Evolutionary conservation across 2,113 vertebrate species (phyloP), one percentile per base, ranked within the genome.

Genomic region (Cololabis saira): DNA sequence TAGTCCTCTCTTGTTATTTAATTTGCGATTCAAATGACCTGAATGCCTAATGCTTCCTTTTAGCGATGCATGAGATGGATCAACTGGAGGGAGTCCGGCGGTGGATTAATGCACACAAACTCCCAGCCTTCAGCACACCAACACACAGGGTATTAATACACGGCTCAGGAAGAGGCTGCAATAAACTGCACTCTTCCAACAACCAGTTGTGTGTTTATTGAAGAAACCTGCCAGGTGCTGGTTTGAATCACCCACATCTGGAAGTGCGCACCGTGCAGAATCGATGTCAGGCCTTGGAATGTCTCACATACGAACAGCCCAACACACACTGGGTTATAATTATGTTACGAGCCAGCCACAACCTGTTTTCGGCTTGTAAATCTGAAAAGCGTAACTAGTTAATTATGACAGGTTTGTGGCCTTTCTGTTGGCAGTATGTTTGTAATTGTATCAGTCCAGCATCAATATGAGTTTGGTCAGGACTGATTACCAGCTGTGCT

Each of bases 231-330:
- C 52, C 62, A 82, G 67, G 75, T 83, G 76, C 68, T 84, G 64
- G 67, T 79, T 81, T 78, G 55, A 83, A 87, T 86, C 73, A 75
- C n/a, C 56, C 75, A 86, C 89, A 90, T 90, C 83, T 90, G 86
- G 89, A 90, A 86, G 52, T 84, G 50, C 53, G 69, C 81, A 81
- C 79, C 62, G 77, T 58, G 67, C 78, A 83, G 64, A 90, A 90
- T 87, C 69, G 65, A 86, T 87, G 73, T 86, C 81, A 89, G 77
- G 77, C 77, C 37, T 67, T 40, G 43, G 48, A 73, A 74, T 64
- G 72, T 58, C n/a, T n/a, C 40, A 60, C 52, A 48, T 58, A 52
- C 47, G 70, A 62, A 44, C 48, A 60, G 43, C 18, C 50, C 61
- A 37, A 33, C 53, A 69, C 51, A 59, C 61, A 55, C 33, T 13